A percentile compares a stretch with the other conserved stretches of the same genome.
Conservation (phyloP, 2,888 invertebrate species). For the Drosophila borealis region DNA sequence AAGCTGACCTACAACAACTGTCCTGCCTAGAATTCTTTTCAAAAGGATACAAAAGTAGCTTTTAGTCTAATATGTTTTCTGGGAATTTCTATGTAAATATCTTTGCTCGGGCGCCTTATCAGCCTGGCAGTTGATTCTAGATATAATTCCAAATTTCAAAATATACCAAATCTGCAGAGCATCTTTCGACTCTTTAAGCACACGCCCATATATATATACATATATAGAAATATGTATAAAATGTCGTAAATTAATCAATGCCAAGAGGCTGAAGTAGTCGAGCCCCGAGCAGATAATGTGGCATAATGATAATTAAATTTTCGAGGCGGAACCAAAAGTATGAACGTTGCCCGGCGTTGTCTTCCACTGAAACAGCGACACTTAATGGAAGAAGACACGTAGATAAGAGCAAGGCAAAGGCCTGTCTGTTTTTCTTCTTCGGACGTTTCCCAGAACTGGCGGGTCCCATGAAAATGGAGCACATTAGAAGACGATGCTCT, state of each 20-base stretch:
- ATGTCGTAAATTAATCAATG: conserved; percentile 64
- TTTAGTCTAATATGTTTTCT: background rate
- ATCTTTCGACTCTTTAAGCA: background rate
- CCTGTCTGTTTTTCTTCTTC: conserved; percentile 9
- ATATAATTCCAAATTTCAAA: background rate
- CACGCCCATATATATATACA: conserved; percentile 10
- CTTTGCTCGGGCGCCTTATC: background rate
- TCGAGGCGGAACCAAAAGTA: conserved; percentile 37
- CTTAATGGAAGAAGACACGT: conserved; percentile 57
- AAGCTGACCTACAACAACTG: no score
- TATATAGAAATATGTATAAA: background rate
- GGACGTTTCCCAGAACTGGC: conserved; percentile 59
- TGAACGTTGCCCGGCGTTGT: conserved; percentile 24
- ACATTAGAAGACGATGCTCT: conserved; percentile 22
- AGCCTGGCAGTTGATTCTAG: no score
- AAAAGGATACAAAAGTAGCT: no score
- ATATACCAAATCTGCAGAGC: conserved; percentile 11
- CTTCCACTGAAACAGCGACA: conserved; percentile 59
- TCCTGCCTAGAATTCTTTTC: no score
- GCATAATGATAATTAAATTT: conserved; percentile 72
- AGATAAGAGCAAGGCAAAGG: conserved; percentile 61
- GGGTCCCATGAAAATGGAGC: conserved; percentile 45
- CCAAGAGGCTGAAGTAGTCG: conserved; percentile 13
- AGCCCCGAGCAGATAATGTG: conserved; percentile 46
- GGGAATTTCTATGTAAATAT: background rate